phyloP scores from a whole-genome alignment of 2,888 invertebrate species.

The Cryptocephalus moraei region DNA sequence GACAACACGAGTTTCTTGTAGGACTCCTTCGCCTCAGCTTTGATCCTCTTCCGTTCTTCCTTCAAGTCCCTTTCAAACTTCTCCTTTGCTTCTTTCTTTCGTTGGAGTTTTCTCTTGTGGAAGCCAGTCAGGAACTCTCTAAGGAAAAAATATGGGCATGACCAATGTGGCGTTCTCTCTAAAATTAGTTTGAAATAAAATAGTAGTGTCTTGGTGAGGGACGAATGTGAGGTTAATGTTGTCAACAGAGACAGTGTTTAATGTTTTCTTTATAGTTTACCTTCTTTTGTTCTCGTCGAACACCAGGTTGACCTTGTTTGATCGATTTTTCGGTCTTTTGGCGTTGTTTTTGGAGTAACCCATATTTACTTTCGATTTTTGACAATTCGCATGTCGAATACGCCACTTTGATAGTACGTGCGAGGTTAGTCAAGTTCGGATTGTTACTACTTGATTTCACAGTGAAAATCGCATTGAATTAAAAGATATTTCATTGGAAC shows the following conservation, averaged over 20 bases:
- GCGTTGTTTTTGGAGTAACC: constrained; percentile 10
- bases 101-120: constrained; percentile 66
- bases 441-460: too few relatives aligned
- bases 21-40: constrained; percentile 61
- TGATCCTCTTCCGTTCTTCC: constrained; percentile 65
- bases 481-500: too few relatives aligned
- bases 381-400: too few relatives aligned
- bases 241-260: not conserved
- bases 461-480: too few relatives aligned
- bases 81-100: constrained; percentile 65
- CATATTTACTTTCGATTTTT: constrained; percentile 7
- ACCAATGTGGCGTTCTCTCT: not conserved
- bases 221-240: constrained; percentile 7
- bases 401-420: too few relatives aligned
- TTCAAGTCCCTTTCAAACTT: constrained; percentile 60
- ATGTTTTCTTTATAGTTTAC: constrained; percentile 32
- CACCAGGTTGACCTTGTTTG: constrained; percentile 43
- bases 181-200: too few relatives aligned
- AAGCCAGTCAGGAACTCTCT: constrained; percentile 77
- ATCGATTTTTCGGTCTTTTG: constrained; percentile 38
- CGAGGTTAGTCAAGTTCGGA: too few relatives aligned
- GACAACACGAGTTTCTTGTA: constrained; percentile 66
- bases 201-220: not conserved
- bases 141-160: constrained; percentile 24
- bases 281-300: constrained; percentile 51